Evolutionary conservation across 1,140 invertebrate species (phyloP).

Genomic region (Zophobas atratus): DNA sequence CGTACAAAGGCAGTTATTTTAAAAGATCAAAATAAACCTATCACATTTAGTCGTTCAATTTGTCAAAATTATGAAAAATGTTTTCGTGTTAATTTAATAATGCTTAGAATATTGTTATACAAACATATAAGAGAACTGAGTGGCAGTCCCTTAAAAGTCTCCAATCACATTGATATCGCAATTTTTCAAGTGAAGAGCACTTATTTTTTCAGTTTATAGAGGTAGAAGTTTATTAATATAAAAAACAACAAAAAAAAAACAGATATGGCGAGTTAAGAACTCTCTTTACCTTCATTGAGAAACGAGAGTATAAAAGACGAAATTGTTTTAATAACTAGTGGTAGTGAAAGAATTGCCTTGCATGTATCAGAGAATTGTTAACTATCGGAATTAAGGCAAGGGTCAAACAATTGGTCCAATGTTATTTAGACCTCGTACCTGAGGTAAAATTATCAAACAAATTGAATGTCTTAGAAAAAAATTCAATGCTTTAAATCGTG

Average conservation of each 20-base stretch:
- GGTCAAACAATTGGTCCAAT: conserved; percentile 10
- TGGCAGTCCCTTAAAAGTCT: not conserved
- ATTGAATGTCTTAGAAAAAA: too few species aligned
- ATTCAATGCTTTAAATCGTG: too few species aligned
- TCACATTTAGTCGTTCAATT: conserved; percentile 23
- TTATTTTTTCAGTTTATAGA: not conserved
- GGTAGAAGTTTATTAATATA: not conserved
- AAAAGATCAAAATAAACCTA: not conserved
- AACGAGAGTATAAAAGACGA: conserved; percentile 67
- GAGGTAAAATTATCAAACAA: too few species aligned
- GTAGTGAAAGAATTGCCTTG: conserved; percentile 79
- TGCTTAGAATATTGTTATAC: conserved; percentile 13
- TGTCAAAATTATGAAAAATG: conserved; percentile 38
- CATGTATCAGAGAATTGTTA: conserved; percentile 77
- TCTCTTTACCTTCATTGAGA: not conserved
- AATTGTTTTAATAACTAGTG: conserved; percentile 81
- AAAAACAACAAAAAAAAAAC: not conserved
- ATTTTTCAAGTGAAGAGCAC: not conserved
- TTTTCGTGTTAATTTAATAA: conserved; percentile 1
- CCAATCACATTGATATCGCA: not conserved
- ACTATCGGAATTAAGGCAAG: conserved; percentile 79
- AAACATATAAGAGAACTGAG: not conserved
- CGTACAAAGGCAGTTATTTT: too few species aligned
- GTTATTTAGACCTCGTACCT: conserved; percentile 22
- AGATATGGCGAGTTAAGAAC: not conserved